Percentiles rank a stretch among this genome's conserved stretches.
These are phyloP conservation scores for Prionailurus viverrinus DNA, from an alignment of 2,113 vertebrate genomes.

Conservation along the genomic window DNA sequence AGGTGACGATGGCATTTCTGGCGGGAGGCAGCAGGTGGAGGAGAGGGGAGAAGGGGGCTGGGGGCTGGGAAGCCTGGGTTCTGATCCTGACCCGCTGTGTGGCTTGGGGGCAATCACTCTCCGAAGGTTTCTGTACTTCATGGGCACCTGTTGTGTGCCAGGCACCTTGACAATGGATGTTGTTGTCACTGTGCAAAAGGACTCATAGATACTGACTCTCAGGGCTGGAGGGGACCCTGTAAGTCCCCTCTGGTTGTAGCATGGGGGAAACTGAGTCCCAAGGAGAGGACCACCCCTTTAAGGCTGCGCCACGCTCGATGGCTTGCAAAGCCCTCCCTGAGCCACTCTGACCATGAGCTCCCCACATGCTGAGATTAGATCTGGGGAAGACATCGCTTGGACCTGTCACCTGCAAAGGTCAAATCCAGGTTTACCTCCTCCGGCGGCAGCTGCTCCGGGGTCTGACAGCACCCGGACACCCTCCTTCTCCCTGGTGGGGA, in stretches of 20 bases:
- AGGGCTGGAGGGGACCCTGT: not conserved
- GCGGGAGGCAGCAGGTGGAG: not conserved
- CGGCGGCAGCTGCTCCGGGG: accelerated
- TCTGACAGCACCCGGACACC: not conserved
- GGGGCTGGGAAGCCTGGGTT: not conserved
- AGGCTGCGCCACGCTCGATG: not conserved
- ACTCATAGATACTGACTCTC: not conserved
- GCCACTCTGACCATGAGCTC: accelerated
- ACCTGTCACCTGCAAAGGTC: not conserved
- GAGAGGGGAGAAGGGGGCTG: not conserved
- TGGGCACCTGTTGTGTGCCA: not conserved
- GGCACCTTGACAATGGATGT: not conserved
- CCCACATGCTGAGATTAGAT: accelerated
- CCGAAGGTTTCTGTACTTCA: not conserved
- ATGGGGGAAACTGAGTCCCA: not conserved
- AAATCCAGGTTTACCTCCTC: not conserved
- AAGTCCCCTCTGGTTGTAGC: not conserved
- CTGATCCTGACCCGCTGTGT: accelerated
- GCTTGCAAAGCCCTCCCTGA: not conserved
- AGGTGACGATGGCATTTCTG: not conserved
- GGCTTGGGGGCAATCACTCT: not conserved
- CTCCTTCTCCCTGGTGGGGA: not conserved
- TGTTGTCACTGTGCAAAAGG: not conserved
- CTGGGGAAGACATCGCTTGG: not conserved
- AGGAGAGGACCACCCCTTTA: not conserved